A percentile compares a stretch with the other conserved stretches of the same genome.
Evolutionary conservation across 1,140 invertebrate genomes (phyloP).

Genomic region (Melanaphis sacchari): DNA sequence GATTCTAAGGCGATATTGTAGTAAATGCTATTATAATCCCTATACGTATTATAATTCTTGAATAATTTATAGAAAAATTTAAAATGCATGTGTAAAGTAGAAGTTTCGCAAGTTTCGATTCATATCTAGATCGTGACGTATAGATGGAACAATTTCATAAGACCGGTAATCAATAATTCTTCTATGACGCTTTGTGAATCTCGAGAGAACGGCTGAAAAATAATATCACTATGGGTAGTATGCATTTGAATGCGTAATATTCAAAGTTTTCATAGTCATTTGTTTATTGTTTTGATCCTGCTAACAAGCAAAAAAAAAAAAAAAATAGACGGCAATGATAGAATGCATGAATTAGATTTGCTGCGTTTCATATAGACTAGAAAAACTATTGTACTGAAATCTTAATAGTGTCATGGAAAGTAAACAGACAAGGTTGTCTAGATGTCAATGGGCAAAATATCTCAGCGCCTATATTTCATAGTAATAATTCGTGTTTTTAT

Average conservation of each 20-base stretch:
- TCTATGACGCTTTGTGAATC: neutral
- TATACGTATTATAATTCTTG: neutral
- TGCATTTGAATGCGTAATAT: neutral
- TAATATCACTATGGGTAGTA: neutral
- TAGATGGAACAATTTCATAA: neutral
- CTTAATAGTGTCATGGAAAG: slow-evolving; percentile 31
- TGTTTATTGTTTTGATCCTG: slow-evolving; percentile 35
- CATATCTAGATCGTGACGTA: neutral
- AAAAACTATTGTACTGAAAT: slow-evolving; percentile 17
- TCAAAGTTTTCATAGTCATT: neutral
- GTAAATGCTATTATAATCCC: neutral
- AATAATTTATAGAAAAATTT: slow-evolving; percentile 15
- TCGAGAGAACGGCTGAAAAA: neutral
- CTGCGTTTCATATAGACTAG: neutral
- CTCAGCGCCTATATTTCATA: neutral
- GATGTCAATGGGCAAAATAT: slow-evolving; percentile 15
- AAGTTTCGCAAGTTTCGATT: slow-evolving; percentile 11
- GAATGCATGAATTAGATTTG: slow-evolving; percentile 30
- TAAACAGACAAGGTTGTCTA: slow-evolving; percentile 34
- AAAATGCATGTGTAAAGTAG: neutral
- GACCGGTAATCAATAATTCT: neutral
- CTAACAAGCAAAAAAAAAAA: neutral
- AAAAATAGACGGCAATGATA: neutral
- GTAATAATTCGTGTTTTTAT: neutral
- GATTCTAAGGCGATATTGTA: neutral